A percentile compares a stretch with the other conserved stretches of the same genome.
These are phyloP conservation scores for Chironex yamaguchii DNA, from an alignment of 30 jellyfish, hydroid and myxozoan species.

Conservation along the genomic window DNA sequence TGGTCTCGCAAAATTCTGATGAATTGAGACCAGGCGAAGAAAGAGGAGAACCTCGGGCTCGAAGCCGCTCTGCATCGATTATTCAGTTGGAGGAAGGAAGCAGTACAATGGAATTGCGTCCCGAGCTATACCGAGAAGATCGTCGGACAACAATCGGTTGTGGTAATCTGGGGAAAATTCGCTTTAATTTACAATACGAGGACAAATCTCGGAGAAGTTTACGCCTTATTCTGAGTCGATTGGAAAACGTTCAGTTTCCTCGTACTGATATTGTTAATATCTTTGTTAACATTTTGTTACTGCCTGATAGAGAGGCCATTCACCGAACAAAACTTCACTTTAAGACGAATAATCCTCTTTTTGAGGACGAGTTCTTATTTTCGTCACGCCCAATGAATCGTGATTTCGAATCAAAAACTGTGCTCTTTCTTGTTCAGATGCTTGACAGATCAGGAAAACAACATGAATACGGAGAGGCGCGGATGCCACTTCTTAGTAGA, in stretches of 20 bases:
- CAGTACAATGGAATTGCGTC: slow-evolving; percentile 19
- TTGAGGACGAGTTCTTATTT: slow-evolving; percentile 81
- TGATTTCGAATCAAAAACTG: slow-evolving; percentile 89
- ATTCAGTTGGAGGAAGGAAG: slow-evolving; percentile 5
- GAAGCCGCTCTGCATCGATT: background rate
- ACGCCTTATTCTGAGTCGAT: slow-evolving; percentile 14
- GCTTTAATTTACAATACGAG: slow-evolving; percentile 82
- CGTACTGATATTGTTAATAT: slow-evolving; percentile 71
- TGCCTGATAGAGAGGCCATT: slow-evolving; percentile 85
- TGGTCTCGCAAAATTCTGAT: too few relatives aligned
- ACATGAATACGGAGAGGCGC: slow-evolving; percentile 79
- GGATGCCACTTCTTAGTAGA: slow-evolving; percentile 77
- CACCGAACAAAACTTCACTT: slow-evolving; percentile 62
- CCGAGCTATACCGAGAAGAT: slow-evolving; percentile 74
- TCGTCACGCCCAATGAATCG: slow-evolving; percentile 90
- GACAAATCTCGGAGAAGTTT: slow-evolving; percentile 71
- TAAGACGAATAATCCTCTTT: background rate
- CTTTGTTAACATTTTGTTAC: slow-evolving; percentile 51
- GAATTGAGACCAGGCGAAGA: background rate
- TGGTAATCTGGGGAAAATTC: slow-evolving; percentile 89
- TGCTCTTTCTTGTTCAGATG: slow-evolving; percentile 46
- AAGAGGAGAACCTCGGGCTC: background rate
- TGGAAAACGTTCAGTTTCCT: slow-evolving; percentile 53
- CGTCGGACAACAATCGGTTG: slow-evolving; percentile 76
- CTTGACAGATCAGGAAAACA: slow-evolving; percentile 77